Evolutionary conservation across 2,888 invertebrate species (phyloP).

Genomic region (Clepsis dumicolana): DNA sequence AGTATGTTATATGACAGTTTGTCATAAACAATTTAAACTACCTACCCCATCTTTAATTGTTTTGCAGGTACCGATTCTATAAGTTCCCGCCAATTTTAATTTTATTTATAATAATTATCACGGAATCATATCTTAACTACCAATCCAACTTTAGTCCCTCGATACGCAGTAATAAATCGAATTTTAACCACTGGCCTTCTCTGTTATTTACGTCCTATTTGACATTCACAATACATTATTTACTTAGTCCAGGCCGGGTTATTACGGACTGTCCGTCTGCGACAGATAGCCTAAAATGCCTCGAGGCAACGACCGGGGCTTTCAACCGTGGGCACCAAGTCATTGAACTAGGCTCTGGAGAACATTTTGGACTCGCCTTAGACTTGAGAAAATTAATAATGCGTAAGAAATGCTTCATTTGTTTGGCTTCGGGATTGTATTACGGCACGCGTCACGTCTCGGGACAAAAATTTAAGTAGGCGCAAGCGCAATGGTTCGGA

Average conservation of each 20-base stretch:
- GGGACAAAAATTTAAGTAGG: too few relatives aligned
- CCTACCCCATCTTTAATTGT: too few relatives aligned
- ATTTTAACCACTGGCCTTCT: background rate
- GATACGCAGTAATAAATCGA: background rate
- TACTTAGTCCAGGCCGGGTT: background rate
- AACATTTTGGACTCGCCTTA: background rate
- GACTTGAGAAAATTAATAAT: slow-evolving; percentile 7
- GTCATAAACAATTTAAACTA: too few relatives aligned
- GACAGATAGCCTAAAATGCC: slow-evolving; percentile 25
- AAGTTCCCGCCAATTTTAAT: too few relatives aligned
- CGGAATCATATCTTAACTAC: background rate
- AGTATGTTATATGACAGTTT: too few relatives aligned
- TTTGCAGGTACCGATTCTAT: too few relatives aligned
- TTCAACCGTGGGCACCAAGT: slow-evolving; percentile 16
- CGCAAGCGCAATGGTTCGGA: too few relatives aligned
- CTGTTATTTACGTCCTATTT: background rate
- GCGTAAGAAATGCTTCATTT: slow-evolving; percentile 9
- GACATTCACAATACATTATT: background rate
- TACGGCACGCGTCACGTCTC: too few relatives aligned
- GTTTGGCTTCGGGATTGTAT: slow-evolving; percentile 16
- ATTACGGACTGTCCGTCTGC: slow-evolving; percentile 7
- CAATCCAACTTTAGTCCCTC: background rate
- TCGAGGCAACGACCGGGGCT: slow-evolving; percentile 13
- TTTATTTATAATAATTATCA: background rate
- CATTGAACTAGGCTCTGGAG: slow-evolving; percentile 24